Conservation (phyloP, 1,140 invertebrate genomes). For the Euura lappo region DNA sequence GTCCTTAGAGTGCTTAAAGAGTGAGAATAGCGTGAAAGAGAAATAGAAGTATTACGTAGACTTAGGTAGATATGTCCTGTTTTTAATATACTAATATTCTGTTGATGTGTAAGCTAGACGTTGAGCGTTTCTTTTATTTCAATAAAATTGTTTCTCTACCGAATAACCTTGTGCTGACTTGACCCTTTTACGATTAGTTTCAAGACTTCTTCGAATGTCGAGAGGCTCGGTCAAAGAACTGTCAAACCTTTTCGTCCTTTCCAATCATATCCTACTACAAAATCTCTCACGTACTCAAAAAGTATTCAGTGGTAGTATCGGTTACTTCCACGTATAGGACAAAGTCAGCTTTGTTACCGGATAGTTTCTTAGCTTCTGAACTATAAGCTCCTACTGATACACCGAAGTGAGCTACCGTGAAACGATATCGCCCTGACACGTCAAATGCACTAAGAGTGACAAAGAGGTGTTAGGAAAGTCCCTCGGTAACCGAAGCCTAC, state of each 20-base stretch:
- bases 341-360: not conserved
- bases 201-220: not conserved
- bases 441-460: not conserved
- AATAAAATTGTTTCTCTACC: too few species aligned
- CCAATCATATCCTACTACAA: not conserved
- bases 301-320: not conserved
- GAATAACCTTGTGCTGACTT: not conserved
- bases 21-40: too few species aligned
- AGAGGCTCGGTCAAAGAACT: not conserved
- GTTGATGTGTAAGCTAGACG: too few species aligned
- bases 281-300: not conserved
- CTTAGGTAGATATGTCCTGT: too few species aligned
- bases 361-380: not conserved
- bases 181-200: not conserved
- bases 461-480: not conserved
- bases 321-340: not conserved
- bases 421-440: not conserved
- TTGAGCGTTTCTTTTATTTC: too few species aligned
- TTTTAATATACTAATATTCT: too few species aligned
- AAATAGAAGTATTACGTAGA: too few species aligned
- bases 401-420: too few species aligned
- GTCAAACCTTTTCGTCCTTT: not conserved
- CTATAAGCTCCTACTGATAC: not conserved
- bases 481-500: not conserved
- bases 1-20: too few species aligned